These are phyloP conservation scores for Scrobipalpa atriplicella DNA, from an alignment of 2,888 invertebrate genomes.

Conservation along the genomic window DNA sequence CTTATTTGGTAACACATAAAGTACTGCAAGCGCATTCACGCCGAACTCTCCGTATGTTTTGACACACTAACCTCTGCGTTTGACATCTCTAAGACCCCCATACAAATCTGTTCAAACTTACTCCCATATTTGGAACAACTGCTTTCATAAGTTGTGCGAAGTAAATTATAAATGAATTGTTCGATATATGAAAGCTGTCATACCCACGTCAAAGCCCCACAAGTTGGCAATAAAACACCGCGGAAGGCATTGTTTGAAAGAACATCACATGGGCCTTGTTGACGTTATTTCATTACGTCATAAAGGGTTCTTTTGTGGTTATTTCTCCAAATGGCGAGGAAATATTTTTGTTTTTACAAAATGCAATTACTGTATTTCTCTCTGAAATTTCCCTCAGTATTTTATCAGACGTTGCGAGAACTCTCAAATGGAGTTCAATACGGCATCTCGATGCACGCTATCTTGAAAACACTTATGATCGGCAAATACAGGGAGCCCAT, in stretches of 20 bases:
- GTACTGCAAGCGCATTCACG: too few relatives aligned
- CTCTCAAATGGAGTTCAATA: too few relatives aligned
- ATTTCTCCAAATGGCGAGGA: neutral
- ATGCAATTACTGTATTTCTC: too few relatives aligned
- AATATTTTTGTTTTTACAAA: neutral
- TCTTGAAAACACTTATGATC: too few relatives aligned
- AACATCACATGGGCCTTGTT: slow-evolving; percentile 29
- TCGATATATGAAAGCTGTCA: slow-evolving; percentile 48
- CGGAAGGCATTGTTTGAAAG: slow-evolving; percentile 38
- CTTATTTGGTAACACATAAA: too few relatives aligned
- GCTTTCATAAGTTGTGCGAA: slow-evolving; percentile 7
- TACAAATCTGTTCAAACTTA: neutral
- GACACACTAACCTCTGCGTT: neutral
- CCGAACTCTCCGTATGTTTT: neutral
- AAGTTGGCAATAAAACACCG: slow-evolving; percentile 51
- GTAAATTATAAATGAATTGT: slow-evolving; percentile 30
- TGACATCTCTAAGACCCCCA: neutral
- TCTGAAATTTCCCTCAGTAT: too few relatives aligned
- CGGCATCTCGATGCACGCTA: too few relatives aligned
- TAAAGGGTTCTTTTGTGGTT: slow-evolving; percentile 13
- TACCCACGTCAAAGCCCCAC: slow-evolving; percentile 58
- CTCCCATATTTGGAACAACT: slow-evolving; percentile 16
- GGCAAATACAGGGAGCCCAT: too few relatives aligned
- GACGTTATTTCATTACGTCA: slow-evolving; percentile 27
- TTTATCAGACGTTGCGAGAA: too few relatives aligned